phyloP scores from a whole-genome alignment of 2,113 vertebrate genomes.

The Scalopus aquaticus region DNA sequence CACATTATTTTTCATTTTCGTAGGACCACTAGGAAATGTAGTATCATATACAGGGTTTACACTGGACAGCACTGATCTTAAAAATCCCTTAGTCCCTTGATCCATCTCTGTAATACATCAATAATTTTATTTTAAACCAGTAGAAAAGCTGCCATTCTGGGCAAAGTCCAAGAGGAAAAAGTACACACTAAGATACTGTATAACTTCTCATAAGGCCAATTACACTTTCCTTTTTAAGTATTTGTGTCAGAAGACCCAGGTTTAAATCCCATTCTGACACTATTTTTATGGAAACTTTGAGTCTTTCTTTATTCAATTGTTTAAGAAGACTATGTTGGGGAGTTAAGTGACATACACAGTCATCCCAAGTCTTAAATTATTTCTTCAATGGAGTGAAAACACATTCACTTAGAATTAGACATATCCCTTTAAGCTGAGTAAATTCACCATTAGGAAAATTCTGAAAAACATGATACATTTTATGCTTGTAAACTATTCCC shows the following conservation, averaged over 20 bases:
- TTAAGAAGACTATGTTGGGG: background rate
- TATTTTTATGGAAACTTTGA: background rate
- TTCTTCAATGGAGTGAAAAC: conserved; percentile 43
- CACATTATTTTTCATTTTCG: background rate
- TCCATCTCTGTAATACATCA: background rate
- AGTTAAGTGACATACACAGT: background rate
- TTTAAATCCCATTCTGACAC: background rate
- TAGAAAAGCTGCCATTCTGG: background rate
- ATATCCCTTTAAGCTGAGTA: background rate
- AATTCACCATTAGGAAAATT: conserved; percentile 28
- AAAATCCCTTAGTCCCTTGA: background rate
- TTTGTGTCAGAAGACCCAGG: conserved; percentile 15
- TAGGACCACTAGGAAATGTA: background rate
- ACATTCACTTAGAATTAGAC: conserved; percentile 30
- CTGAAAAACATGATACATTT: background rate
- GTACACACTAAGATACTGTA: background rate
- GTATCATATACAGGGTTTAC: background rate
- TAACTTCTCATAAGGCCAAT: conserved; percentile 23
- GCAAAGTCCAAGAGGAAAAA: conserved; percentile 46
- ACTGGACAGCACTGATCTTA: background rate
- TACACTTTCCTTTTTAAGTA: conserved; percentile 9
- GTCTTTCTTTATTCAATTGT: conserved; percentile 16
- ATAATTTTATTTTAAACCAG: conserved; percentile 28
- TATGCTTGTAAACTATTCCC: conserved; percentile 1
- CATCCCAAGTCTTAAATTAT: background rate